Conservation (phyloP, 2,797 vertebrate genomes). For the Pitangus sulphuratus region DNA sequence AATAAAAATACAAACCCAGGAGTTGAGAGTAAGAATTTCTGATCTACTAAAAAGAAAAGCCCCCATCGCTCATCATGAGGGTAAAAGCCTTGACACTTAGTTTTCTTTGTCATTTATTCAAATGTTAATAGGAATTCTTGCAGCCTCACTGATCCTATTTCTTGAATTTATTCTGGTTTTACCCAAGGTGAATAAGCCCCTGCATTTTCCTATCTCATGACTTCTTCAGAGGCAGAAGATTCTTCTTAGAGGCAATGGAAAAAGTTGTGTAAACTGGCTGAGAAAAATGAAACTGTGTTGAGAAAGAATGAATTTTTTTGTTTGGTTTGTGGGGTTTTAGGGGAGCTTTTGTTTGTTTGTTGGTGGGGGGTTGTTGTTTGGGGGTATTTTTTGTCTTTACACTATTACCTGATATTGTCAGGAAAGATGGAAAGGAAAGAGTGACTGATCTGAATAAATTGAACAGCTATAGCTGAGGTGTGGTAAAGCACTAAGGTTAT, state of each 20-base stretch:
- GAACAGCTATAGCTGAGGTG: neutral
- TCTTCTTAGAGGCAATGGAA: neutral
- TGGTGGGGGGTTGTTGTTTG: neutral
- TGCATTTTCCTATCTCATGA: neutral
- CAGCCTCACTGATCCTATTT: neutral
- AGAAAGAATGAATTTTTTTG: neutral
- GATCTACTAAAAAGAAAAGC: neutral
- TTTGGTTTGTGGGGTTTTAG: neutral
- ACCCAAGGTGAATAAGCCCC: neutral
- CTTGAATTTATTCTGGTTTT: neutral
- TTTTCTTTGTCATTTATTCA: constrained; percentile 5
- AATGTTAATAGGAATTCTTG: neutral
- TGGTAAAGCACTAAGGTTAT: neutral
- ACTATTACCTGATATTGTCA: neutral
- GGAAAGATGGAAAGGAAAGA: neutral
- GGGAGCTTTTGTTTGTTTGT: no score
- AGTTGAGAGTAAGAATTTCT: neutral
- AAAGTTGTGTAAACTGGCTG: neutral
- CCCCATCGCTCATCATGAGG: neutral
- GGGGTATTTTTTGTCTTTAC: neutral
- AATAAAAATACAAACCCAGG: neutral
- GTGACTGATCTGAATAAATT: neutral
- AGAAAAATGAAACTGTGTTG: neutral
- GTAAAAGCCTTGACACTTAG: neutral
- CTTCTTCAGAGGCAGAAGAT: neutral